Base-by-base conservation (phyloP, 2,797 vertebrate species). In the Gallinago stenura region DNA sequence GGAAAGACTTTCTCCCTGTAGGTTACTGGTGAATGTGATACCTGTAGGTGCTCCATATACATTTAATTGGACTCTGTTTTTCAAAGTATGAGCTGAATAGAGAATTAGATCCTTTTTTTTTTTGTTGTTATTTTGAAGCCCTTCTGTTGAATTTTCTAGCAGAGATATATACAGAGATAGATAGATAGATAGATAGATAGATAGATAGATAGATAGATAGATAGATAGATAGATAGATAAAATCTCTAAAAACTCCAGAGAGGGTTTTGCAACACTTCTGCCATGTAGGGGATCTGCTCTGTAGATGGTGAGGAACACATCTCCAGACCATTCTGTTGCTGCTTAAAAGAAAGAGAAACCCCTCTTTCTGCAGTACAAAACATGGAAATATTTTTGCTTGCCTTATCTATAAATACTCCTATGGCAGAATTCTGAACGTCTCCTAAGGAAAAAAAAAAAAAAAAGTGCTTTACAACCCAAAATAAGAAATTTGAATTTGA, bases 341-440 rank as follows among this genome's bases (percentile, higher is more conserved):
- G 71, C 85, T 65, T 64, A 56, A 58, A 78, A 66, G 91, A 72
- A 76, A 33, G 60, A 95, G 25, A 91, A 95, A 37, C 28, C 15
- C 50, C 20, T 77, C 25, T 82, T 83, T 83, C 22, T n/a, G 17
- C 60, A 25, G 41, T 71, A 86, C 45, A 43, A 87, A 81, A 65
- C 35, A 30, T 33, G 31, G 56, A 54, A 71, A 43, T 77, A 65
- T 87, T 93, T 95, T 88, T 90, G 61, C 73, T 76, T 81, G 83
- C 65, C 53, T 90, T n/a, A 12, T 66, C 89, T 87, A 92, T 91
- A 94, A 95, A 95, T 95, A 92, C 51, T 72, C 0, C 0, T 10
- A 6, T 5, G 39, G 33, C 89, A 91, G 84, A 89, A 87, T 91
- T 92, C 53, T 60, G 20, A 90, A 64, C 12, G 18, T 37, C 18